These are phyloP conservation scores for Parambassis ranga DNA, from an alignment of 2,797 vertebrate genomes.

Conservation along the genomic window DNA sequence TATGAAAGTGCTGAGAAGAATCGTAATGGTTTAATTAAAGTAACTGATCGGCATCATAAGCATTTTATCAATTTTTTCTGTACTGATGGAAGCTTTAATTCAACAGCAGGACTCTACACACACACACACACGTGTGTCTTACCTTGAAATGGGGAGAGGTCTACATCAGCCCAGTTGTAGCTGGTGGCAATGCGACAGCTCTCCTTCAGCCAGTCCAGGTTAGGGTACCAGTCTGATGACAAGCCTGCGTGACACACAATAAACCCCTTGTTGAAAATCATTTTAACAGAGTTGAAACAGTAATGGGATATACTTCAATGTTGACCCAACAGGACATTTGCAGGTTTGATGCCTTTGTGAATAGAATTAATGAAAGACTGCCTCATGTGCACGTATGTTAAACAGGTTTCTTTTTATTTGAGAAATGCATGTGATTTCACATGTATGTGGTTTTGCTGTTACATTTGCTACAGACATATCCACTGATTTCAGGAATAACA, in stretches of 20 bases:
- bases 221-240: constrained; percentile 86
- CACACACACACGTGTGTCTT: constrained; percentile 20
- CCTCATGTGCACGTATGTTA: too few relatives aligned
- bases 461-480: too few relatives aligned
- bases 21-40: constrained; percentile 60
- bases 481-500: too few relatives aligned
- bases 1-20: constrained; percentile 45
- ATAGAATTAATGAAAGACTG: too few relatives aligned
- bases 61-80: constrained; percentile 30
- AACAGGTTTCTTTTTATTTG: too few relatives aligned
- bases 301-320: too few relatives aligned
- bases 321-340: too few relatives aligned
- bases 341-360: too few relatives aligned
- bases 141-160: constrained; percentile 84
- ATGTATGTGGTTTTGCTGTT: too few relatives aligned
- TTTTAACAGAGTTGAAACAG: too few relatives aligned
- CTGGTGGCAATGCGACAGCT: constrained; percentile 89
- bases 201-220: constrained; percentile 88
- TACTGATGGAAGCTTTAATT: not conserved
- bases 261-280: not conserved
- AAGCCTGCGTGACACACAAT: constrained; percentile 57
- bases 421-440: too few relatives aligned
- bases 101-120: too few relatives aligned
- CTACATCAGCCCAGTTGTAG: constrained; percentile 90
- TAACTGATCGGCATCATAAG: constrained; percentile 47